Evolutionary conservation across 2,113 vertebrate genomes (phyloP).

Genomic region (Equus przewalskii): DNA sequence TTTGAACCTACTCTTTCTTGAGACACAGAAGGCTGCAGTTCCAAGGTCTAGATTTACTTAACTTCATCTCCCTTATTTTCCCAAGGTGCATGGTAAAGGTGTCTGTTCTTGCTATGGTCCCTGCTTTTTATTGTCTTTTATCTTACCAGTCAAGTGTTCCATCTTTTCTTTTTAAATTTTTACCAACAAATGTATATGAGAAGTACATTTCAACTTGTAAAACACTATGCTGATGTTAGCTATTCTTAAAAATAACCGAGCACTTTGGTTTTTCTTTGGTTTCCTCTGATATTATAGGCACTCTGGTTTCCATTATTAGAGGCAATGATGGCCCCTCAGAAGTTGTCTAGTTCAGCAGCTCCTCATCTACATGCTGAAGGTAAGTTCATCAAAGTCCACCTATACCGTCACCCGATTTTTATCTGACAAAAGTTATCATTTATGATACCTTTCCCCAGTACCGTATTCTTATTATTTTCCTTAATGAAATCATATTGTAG

Average conservation of each 20-base stretch:
- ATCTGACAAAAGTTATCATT: neutral
- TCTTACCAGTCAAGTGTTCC: neutral
- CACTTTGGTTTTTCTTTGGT: neutral
- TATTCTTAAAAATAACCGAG: neutral
- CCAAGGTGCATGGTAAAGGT: neutral
- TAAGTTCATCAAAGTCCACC: conserved; percentile 79
- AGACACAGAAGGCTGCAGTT: neutral
- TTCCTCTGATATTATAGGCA: conserved; percentile 85
- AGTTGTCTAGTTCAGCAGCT: conserved; percentile 87
- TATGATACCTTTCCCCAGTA: neutral
- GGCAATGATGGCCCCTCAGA: conserved; percentile 97
- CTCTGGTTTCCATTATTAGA: conserved; percentile 98
- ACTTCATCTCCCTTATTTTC: neutral
- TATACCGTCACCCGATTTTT: neutral
- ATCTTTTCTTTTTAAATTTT: conserved; percentile 16
- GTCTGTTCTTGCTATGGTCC: neutral
- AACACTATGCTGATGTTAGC: conserved; percentile 6
- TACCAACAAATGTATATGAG: neutral
- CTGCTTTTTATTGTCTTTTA: conserved; percentile 5
- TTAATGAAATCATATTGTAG: neutral
- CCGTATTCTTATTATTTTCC: neutral
- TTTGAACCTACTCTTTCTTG: neutral
- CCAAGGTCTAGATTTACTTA: neutral
- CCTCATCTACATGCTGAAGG: conserved; percentile 89
- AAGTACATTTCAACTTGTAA: neutral